These are phyloP conservation scores for Galeruca laticollis DNA, from an alignment of 2,888 invertebrate species.

Conservation along the genomic window DNA sequence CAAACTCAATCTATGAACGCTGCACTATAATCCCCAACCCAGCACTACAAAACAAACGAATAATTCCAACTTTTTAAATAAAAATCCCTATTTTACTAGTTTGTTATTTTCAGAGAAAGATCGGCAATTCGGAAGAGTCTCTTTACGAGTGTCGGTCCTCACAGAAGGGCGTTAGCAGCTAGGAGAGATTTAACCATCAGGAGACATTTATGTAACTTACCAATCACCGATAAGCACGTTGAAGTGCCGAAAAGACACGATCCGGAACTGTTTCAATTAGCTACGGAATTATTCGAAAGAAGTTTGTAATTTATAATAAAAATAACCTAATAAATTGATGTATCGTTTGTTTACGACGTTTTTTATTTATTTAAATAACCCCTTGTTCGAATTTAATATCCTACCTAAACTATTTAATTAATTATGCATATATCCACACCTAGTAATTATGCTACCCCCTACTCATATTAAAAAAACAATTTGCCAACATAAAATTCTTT, in stretches of 20 bases:
- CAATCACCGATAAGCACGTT: slow-evolving; percentile 70
- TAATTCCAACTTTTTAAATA: too few species aligned
- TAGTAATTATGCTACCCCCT: too few species aligned
- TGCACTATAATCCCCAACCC: too few species aligned
- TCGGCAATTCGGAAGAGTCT: slow-evolving; percentile 73
- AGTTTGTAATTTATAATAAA: slow-evolving; percentile 18
- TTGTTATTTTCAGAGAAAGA: slow-evolving; percentile 61
- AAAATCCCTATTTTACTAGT: too few species aligned
- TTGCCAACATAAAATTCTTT: too few species aligned
- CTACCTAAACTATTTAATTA: too few species aligned
- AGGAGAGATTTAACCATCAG: slow-evolving; percentile 82
- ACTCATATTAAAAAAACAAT: too few species aligned
- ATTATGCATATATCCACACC: too few species aligned
- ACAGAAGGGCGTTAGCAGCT: slow-evolving; percentile 83
- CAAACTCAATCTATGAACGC: too few species aligned
- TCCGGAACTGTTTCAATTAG: slow-evolving; percentile 63
- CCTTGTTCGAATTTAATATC: too few species aligned
- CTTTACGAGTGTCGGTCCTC: slow-evolving; percentile 79
- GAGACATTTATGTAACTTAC: slow-evolving; percentile 77
- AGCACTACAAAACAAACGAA: too few species aligned
- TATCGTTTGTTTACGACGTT: not conserved
- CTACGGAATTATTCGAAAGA: slow-evolving; percentile 59
- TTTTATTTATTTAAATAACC: too few species aligned
- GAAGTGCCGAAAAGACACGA: slow-evolving; percentile 64
- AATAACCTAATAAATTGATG: not conserved